Percentiles rank a stretch among this genome's conserved stretches.
Evolutionary conservation across 2,113 vertebrate genomes (phyloP).

Genomic region (Ciconia maguari): DNA sequence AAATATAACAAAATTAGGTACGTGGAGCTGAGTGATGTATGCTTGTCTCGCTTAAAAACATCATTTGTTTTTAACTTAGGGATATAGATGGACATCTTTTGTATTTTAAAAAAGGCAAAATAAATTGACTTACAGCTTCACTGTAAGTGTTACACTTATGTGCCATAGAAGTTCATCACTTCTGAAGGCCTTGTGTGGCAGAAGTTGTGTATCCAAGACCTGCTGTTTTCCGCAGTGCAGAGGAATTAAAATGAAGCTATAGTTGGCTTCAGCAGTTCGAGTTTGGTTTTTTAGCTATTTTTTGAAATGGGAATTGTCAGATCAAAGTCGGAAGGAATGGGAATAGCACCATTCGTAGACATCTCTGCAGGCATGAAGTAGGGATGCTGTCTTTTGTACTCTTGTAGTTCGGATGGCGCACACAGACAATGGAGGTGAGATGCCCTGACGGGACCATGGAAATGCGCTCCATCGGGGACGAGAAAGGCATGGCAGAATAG

Average conservation of each 20-base stretch:
- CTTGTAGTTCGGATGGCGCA: neutral
- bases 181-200: neutral
- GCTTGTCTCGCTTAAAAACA: neutral
- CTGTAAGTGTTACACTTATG: neutral
- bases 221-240: neutral
- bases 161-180: neutral
- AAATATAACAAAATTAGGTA: neutral
- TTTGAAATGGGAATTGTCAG: neutral
- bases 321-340: neutral
- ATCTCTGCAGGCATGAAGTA: neutral
- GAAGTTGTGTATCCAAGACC: neutral
- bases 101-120: neutral
- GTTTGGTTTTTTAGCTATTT: neutral
- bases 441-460: neutral
- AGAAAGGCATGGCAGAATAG: neutral
- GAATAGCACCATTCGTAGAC: neutral
- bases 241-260: neutral
- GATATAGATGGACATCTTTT: neutral
- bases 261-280: neutral
- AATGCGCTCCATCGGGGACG: fast-evolving
- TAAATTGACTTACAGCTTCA: neutral
- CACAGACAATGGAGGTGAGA: neutral
- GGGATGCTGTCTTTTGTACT: neutral
- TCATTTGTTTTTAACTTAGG: neutral
- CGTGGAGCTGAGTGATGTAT: neutral